phyloP scores from a whole-genome alignment of 2,113 vertebrate species.

The Pangasianodon gigas region DNA sequence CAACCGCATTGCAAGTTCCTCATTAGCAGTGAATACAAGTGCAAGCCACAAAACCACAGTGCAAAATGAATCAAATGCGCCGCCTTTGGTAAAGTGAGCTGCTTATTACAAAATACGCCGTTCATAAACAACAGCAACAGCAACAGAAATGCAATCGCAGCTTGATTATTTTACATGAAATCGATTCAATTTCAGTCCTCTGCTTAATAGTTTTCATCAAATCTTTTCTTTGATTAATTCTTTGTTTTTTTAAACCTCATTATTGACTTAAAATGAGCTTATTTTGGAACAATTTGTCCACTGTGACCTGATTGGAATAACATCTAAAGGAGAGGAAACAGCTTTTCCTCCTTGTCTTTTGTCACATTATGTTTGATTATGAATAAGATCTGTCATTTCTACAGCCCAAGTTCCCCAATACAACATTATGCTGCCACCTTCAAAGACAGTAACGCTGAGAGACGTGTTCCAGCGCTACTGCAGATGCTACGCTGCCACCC shows the following conservation, averaged over 20 bases:
- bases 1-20: background rate
- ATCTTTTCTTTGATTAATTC: background rate
- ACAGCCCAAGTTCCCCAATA: background rate
- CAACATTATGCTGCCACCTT: background rate
- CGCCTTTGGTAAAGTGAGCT: background rate
- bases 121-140: background rate
- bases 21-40: conserved; percentile 24
- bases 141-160: background rate
- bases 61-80: background rate
- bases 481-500: conserved; percentile 3
- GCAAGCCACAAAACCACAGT: background rate
- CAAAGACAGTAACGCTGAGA: background rate
- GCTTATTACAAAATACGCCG: background rate
- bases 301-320: background rate
- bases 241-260: background rate
- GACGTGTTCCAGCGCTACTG: background rate
- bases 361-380: background rate
- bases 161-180: background rate
- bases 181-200: background rate
- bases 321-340: background rate
- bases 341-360: background rate
- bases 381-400: conserved; percentile 10
- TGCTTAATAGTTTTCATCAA: background rate
- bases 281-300: background rate
- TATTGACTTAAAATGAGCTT: background rate